Evolutionary conservation across 2,888 invertebrate species (phyloP).

Genomic region (Dolichomitus sp.): DNA sequence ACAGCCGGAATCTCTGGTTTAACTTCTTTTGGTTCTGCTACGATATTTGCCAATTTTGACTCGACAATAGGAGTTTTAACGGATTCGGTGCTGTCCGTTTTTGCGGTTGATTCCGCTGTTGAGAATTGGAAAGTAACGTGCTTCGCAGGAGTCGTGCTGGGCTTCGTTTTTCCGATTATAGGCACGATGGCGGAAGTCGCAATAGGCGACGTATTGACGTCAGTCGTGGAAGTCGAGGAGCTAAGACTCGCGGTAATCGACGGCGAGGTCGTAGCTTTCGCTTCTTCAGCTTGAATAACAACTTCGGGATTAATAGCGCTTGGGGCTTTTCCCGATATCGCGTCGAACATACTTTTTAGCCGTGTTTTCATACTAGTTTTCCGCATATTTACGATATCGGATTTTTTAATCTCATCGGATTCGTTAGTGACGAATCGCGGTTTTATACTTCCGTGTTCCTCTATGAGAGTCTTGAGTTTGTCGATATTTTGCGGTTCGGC

Average conservation of each 20-base stretch:
- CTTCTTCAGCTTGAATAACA: conserved; percentile 83
- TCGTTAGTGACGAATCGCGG: conserved; percentile 79
- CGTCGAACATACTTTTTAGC: conserved; percentile 84
- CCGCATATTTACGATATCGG: conserved; percentile 83
- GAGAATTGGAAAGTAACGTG: conserved; percentile 79
- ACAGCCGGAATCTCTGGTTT: conserved; percentile 16
- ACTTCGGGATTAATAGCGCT: conserved; percentile 83
- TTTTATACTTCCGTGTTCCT: conserved; percentile 79
- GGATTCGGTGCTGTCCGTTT: conserved; percentile 16
- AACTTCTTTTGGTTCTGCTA: background rate
- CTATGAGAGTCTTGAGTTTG: conserved; percentile 78
- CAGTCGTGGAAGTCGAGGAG: conserved; percentile 81
- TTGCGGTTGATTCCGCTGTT: conserved; percentile 30
- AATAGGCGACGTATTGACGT: conserved; percentile 82
- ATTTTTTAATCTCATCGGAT: conserved; percentile 83
- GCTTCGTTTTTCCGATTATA: conserved; percentile 72
- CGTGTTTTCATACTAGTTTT: conserved; percentile 83
- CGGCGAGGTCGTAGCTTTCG: conserved; percentile 67
- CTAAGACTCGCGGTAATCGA: conserved; percentile 73
- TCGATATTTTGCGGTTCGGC: conserved; percentile 82
- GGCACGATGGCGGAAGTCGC: conserved; percentile 80
- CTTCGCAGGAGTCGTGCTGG: conserved; percentile 70
- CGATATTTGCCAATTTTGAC: conserved; percentile 9
- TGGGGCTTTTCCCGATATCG: conserved; percentile 83
- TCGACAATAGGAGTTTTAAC: background rate